phyloP scores from a whole-genome alignment of 2,797 vertebrate species.

The Coranthus polyacanthus region DNA sequence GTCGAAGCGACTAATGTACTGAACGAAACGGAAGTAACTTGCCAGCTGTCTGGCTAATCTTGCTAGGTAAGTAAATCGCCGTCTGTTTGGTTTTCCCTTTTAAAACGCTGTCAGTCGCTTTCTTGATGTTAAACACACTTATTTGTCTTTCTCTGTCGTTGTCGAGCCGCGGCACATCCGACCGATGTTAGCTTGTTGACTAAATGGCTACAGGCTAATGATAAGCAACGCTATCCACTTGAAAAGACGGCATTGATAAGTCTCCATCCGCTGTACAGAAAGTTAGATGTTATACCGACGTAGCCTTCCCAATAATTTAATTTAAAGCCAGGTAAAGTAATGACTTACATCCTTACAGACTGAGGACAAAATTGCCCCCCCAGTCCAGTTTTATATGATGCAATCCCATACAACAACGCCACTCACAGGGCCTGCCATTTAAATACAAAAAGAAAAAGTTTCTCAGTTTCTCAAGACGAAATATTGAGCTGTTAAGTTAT shows the following conservation, averaged over 20 bases:
- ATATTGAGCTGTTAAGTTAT: background rate
- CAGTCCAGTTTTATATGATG: background rate
- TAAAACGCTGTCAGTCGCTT: background rate
- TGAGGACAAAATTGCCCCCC: background rate
- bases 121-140: background rate
- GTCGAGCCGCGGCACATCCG: background rate
- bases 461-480: background rate
- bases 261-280: background rate
- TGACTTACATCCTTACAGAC: too few species aligned
- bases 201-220: slow-evolving; percentile 46
- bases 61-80: slow-evolving; percentile 74
- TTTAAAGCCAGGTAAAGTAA: background rate
- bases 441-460: background rate
- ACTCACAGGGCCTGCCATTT: background rate
- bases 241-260: background rate
- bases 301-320: background rate
- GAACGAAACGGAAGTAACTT: slow-evolving; percentile 82
- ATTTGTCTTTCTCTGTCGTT: background rate
- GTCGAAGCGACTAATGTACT: slow-evolving; percentile 71
- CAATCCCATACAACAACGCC: too few species aligned
- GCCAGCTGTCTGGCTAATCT: slow-evolving; percentile 79
- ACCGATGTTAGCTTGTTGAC: background rate
- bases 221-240: slow-evolving; percentile 10
- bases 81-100: slow-evolving; percentile 9
- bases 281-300: background rate